Evolutionary conservation across 1,140 invertebrate species (phyloP).

Genomic region (Drosophila erecta): DNA sequence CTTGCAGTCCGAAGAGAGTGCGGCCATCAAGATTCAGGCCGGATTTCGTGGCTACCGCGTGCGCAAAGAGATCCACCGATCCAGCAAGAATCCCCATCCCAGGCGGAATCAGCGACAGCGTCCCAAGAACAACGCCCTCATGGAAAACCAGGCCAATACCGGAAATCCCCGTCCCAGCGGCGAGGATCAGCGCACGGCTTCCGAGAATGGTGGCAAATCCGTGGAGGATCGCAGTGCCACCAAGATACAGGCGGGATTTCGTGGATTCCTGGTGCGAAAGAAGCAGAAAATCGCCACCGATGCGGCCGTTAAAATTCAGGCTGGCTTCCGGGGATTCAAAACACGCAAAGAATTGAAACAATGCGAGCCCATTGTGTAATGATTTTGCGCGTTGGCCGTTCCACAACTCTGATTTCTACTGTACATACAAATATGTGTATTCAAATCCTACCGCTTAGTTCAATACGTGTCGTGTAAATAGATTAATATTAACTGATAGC

Average conservation of each 20-base stretch:
- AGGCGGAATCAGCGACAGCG: constrained; percentile 57
- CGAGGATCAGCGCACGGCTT: constrained; percentile 28
- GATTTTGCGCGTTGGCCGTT: constrained; percentile 10
- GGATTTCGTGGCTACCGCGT: constrained; percentile 90
- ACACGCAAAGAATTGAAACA: constrained; percentile 85
- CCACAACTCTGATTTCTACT: constrained; percentile 33
- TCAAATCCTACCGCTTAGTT: constrained; percentile 38
- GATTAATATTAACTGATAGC: constrained; percentile 41
- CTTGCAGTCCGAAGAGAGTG: constrained; percentile 85
- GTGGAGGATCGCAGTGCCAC: constrained; percentile 88
- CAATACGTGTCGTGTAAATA: constrained; percentile 45
- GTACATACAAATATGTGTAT: constrained; percentile 47
- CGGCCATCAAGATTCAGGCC: constrained; percentile 91
- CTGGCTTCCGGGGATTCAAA: constrained; percentile 87
- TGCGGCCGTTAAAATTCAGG: constrained; percentile 88
- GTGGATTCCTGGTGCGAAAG: constrained; percentile 90
- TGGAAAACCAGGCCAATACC: constrained; percentile 46
- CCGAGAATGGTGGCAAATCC: constrained; percentile 24
- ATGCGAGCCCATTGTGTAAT: constrained; percentile 36
- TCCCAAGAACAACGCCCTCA: constrained; percentile 30
- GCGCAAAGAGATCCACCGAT: constrained; percentile 87
- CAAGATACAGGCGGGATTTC: constrained; percentile 91
- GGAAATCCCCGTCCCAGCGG: constrained; percentile 1
- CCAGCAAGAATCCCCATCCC: constrained; percentile 37
- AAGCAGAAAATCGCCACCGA: constrained; percentile 86